phyloP scores from a whole-genome alignment of 2,113 vertebrate species.

The Nothocercus nigrocapillus region DNA sequence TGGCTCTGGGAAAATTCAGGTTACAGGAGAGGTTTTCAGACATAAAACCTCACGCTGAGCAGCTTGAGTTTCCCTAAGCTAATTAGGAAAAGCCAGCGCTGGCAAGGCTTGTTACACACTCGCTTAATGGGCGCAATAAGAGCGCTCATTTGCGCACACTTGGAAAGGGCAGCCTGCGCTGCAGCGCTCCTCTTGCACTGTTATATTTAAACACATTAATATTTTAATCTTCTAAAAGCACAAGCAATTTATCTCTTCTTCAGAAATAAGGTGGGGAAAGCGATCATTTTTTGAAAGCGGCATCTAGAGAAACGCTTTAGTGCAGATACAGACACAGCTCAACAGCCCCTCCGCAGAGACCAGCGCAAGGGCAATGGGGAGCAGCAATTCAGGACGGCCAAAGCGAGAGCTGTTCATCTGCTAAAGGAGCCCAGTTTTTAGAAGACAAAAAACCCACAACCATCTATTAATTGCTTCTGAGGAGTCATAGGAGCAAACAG shows the following conservation, averaged over 20 bases:
- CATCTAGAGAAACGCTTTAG: background rate
- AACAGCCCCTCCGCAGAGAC: background rate
- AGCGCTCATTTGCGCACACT: background rate
- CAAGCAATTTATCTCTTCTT: constrained; percentile 47
- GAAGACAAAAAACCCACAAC: background rate
- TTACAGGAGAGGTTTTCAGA: background rate
- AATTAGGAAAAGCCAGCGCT: background rate
- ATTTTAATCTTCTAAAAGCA: constrained; percentile 55
- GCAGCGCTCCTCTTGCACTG: background rate
- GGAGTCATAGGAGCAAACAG: background rate
- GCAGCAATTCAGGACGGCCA: background rate
- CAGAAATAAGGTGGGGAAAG: constrained; percentile 48
- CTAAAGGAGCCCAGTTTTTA: background rate
- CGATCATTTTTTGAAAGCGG: background rate
- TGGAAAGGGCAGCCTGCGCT: constrained; percentile 13
- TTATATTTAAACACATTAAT: constrained; percentile 50
- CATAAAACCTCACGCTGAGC: background rate
- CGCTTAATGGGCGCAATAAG: background rate
- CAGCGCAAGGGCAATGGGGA: background rate
- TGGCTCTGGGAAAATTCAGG: background rate
- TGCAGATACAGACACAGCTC: background rate
- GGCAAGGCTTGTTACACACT: background rate
- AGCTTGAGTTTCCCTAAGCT: background rate
- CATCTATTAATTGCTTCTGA: background rate
- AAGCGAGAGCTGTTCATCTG: background rate